Percentiles rank a stretch among this genome's conserved stretches.
phyloP scores from a whole-genome alignment of 2,888 invertebrate genomes.

The Dynastes grantii region DNA sequence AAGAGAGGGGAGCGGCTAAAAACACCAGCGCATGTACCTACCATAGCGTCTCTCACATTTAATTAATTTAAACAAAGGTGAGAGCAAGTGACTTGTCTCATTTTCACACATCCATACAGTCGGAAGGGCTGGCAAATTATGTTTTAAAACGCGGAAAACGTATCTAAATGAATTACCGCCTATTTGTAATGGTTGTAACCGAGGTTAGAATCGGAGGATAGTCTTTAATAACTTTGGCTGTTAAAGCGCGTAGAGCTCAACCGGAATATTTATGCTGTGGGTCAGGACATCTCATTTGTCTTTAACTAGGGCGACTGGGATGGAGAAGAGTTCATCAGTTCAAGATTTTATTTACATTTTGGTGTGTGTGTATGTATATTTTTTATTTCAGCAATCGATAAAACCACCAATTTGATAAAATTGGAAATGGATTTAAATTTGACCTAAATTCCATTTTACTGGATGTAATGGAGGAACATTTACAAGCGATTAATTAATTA shows the following conservation, averaged over 20 bases:
- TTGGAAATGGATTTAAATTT: not conserved
- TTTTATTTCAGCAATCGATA: not conserved
- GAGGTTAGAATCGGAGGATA: conserved; percentile 66
- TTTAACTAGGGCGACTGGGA: conserved; percentile 48
- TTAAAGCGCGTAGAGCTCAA: conserved; percentile 61
- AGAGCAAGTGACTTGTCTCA: conserved; percentile 47
- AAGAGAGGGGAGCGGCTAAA: conserved; percentile 36
- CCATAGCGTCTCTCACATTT: conserved; percentile 57
- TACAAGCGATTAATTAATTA: too few relatives aligned
- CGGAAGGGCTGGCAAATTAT: not conserved
- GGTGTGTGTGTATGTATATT: too few relatives aligned
- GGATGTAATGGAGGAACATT: too few relatives aligned
- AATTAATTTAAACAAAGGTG: conserved; percentile 59
- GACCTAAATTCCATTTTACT: not conserved
- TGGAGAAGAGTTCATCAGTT: not conserved
- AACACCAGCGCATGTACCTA: conserved; percentile 43
- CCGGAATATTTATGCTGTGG: conserved; percentile 67
- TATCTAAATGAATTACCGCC: conserved; percentile 64
- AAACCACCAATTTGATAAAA: not conserved
- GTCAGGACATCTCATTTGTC: conserved; percentile 68
- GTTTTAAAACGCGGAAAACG: conserved; percentile 38
- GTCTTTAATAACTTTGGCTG: conserved; percentile 65
- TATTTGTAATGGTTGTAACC: conserved; percentile 65
- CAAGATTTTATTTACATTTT: conserved; percentile 22
- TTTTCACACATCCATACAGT: not conserved